phyloP scores from a whole-genome alignment of 2,888 invertebrate genomes.

The Diarsia dahlii region DNA sequence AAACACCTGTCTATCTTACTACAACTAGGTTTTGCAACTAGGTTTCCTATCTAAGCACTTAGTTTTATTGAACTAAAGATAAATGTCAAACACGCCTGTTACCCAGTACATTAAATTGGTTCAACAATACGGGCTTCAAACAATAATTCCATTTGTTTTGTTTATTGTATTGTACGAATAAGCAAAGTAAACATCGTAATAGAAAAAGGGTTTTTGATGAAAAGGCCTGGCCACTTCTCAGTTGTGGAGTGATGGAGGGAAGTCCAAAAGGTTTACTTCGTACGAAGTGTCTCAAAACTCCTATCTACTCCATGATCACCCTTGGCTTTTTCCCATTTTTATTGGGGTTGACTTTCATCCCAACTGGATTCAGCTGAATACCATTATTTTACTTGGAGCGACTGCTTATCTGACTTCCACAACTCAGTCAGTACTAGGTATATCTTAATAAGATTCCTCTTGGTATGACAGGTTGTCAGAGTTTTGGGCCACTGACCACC shows the following conservation, averaged over 20 bases:
- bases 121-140: constrained; percentile 16
- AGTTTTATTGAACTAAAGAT: background rate
- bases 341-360: too few species aligned
- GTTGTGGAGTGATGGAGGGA: background rate
- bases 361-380: too few species aligned
- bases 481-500: too few species aligned
- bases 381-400: too few species aligned
- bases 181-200: constrained; percentile 48
- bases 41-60: background rate
- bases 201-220: constrained; percentile 51
- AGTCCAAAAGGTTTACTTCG: constrained; percentile 14
- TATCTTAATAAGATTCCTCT: too few species aligned
- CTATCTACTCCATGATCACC: too few species aligned
- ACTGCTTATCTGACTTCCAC: too few species aligned
- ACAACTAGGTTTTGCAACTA: background rate
- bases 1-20: background rate
- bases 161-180: constrained; percentile 23
- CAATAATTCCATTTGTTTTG: constrained; percentile 37
- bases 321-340: too few species aligned
- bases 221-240: constrained; percentile 41
- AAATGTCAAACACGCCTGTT: background rate
- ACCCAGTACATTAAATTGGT: constrained; percentile 22
- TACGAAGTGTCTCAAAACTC: background rate
- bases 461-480: too few species aligned
- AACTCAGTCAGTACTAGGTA: too few species aligned